Conservation (phyloP, 2,888 invertebrate genomes). For the Strigamia maritima region DNA sequence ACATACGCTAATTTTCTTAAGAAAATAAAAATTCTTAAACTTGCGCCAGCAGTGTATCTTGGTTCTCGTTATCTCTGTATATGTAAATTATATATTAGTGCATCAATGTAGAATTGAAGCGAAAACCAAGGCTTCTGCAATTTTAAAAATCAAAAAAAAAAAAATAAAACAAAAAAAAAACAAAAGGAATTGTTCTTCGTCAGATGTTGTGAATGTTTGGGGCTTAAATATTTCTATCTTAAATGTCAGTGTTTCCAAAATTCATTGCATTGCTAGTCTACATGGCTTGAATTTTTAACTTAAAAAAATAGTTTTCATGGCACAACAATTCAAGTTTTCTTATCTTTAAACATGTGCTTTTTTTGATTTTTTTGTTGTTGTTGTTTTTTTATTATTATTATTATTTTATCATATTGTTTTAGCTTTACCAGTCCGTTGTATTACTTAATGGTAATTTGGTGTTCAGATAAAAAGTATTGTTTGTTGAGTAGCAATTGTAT, state of each 20-base stretch:
- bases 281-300: conserved; percentile 16
- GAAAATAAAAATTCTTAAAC: neutral
- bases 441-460: conserved; percentile 6
- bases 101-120: neutral
- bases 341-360: neutral
- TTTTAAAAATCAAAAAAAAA: neutral
- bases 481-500: neutral
- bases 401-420: neutral
- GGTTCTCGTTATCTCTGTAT: conserved; percentile 6
- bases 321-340: neutral
- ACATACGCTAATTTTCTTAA: neutral
- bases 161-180: neutral
- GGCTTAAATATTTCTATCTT: conserved; percentile 20
- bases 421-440: neutral
- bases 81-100: conserved; percentile 6
- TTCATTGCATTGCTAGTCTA: conserved; percentile 20
- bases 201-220: conserved; percentile 2
- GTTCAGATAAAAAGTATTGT: neutral
- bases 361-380: neutral
- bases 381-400: neutral
- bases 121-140: conserved; percentile 20
- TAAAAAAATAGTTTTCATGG: conserved; percentile 8
- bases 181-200: neutral
- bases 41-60: neutral
- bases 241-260: conserved; percentile 23